Evolutionary conservation across 2,113 vertebrate species (phyloP).

Genomic region (Delphinus delphis): DNA sequence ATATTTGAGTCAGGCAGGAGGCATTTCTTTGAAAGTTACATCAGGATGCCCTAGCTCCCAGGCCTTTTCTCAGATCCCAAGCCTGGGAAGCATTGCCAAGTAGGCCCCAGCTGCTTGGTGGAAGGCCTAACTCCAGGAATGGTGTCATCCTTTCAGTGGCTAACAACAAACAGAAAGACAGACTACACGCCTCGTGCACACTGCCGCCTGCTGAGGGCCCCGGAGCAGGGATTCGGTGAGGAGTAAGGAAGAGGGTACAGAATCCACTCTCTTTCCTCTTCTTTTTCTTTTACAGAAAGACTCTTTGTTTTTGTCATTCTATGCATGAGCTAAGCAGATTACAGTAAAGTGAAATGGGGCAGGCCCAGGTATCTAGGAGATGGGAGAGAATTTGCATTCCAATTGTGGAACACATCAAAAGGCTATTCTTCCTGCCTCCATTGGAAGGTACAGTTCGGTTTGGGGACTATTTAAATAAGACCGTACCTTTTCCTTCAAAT

Average conservation of each 20-base stretch:
- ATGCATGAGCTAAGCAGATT: constrained; percentile 46
- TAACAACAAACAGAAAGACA: not conserved
- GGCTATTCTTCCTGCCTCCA: not conserved
- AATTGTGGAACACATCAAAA: not conserved
- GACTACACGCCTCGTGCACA: not conserved
- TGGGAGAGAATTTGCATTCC: constrained; percentile 52
- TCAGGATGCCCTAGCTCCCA: fast-evolving
- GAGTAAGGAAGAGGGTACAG: not conserved
- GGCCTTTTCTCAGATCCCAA: not conserved
- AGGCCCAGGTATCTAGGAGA: constrained; percentile 49
- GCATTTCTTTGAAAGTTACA: not conserved
- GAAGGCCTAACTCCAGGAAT: not conserved
- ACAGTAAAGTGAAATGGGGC: constrained; percentile 44
- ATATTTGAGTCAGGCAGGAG: not conserved
- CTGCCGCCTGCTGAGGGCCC: not conserved
- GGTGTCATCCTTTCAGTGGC: not conserved
- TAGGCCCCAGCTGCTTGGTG: not conserved
- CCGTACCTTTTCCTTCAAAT: not conserved
- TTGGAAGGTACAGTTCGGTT: not conserved
- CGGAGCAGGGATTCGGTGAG: not conserved
- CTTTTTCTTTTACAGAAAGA: constrained; percentile 23
- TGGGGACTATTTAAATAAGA: not conserved
- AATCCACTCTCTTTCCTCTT: not conserved
- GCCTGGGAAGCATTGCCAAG: not conserved
- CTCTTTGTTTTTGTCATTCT: constrained; percentile 53